These are phyloP conservation scores for Eumaeus atala DNA, from an alignment of 1,140 invertebrate genomes.

Conservation along the genomic window DNA sequence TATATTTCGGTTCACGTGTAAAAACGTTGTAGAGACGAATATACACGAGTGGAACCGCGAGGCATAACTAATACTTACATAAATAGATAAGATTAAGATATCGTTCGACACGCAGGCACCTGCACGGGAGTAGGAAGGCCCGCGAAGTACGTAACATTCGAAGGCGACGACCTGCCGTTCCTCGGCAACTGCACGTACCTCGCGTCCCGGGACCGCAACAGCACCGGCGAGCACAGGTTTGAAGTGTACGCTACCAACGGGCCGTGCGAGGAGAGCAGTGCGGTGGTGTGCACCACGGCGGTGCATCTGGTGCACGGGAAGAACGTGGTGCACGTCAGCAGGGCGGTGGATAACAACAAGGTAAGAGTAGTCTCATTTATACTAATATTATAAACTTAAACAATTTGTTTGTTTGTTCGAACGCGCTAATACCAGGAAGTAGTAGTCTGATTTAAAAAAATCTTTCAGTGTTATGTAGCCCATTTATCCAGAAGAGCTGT, in stretches of 20 bases:
- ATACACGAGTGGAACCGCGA: too few species aligned
- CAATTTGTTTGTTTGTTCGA: too few species aligned
- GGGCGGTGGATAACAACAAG: conserved; percentile 42
- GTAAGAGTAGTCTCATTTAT: conserved; percentile 24
- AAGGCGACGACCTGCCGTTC: conserved; percentile 81
- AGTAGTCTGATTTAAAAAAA: too few species aligned
- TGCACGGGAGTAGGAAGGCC: conserved; percentile 83
- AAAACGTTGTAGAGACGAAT: too few species aligned
- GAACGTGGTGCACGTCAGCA: conserved; percentile 77
- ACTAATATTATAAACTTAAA: too few species aligned
- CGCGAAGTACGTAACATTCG: conserved; percentile 82
- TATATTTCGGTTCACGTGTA: too few species aligned
- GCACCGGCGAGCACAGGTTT: conserved; percentile 76
- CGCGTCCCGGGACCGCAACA: conserved; percentile 77
- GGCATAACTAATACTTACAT: too few species aligned
- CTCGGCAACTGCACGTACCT: conserved; percentile 88
- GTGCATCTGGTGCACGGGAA: conserved; percentile 79
- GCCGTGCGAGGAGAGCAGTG: conserved; percentile 71
- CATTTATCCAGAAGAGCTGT: too few species aligned
- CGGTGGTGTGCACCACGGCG: conserved; percentile 76
- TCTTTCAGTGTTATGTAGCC: too few species aligned
- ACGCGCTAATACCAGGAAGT: too few species aligned
- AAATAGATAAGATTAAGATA: too few species aligned
- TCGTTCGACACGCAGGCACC: conserved; percentile 61
- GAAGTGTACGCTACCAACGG: conserved; percentile 79